Percentiles rank a stretch among this genome's conserved stretches.
Evolutionary conservation across 2,113 vertebrate genomes (phyloP).

Genomic region (Oreocharis arfaki): DNA sequence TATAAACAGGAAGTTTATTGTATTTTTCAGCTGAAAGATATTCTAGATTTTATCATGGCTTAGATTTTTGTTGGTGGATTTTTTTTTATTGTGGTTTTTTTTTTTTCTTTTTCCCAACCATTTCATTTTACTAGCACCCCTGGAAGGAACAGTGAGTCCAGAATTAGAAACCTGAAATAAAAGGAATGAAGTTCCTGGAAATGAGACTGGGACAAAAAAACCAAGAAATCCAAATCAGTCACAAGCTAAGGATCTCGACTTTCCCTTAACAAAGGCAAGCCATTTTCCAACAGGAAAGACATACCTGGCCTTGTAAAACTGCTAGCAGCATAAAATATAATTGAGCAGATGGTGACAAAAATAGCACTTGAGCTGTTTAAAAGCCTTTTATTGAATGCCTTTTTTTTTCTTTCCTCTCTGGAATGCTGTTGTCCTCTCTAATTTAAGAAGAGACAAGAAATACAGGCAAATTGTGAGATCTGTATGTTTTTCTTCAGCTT

Average conservation of each 20-base stretch:
- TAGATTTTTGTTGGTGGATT: not conserved
- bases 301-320: not conserved
- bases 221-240: not conserved
- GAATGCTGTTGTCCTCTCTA: not conserved
- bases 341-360: not conserved
- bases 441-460: not conserved
- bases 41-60: not conserved
- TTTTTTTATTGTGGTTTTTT: not conserved
- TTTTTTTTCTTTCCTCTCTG: not conserved
- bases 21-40: constrained; percentile 1
- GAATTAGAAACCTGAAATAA: constrained; percentile 14
- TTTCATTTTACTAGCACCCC: not conserved
- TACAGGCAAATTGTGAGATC: not conserved
- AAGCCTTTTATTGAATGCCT: not conserved
- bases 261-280: not conserved
- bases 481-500: not conserved
- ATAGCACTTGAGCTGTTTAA: not conserved
- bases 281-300: not conserved
- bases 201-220: not conserved
- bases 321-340: not conserved
- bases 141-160: not conserved
- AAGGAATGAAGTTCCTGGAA: not conserved
- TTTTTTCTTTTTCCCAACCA: not conserved
- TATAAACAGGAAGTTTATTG: constrained; percentile 38
- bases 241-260: not conserved